Evolutionary conservation across 2,888 invertebrate species (phyloP).

Genomic region (Thera britannica): DNA sequence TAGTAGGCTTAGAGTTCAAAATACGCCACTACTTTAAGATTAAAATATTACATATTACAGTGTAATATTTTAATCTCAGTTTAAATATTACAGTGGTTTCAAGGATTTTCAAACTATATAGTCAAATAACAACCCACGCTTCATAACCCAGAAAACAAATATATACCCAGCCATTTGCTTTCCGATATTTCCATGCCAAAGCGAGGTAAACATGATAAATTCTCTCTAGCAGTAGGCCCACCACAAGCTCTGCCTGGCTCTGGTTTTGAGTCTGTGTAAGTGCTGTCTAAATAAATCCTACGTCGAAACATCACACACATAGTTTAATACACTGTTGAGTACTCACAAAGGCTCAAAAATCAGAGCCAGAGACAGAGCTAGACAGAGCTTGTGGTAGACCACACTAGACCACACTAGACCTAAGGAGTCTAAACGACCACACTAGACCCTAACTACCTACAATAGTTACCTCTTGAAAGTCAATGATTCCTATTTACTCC

Average conservation of each 20-base stretch:
- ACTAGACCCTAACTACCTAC: too few relatives aligned
- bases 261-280: too few relatives aligned
- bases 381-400: too few relatives aligned
- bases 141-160: background rate
- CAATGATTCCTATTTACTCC: constrained; percentile 31
- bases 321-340: too few relatives aligned
- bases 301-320: too few relatives aligned
- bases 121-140: constrained; percentile 2
- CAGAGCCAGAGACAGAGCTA: too few relatives aligned
- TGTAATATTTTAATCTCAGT: background rate
- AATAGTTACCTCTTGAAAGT: constrained; percentile 4
- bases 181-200: constrained; percentile 15
- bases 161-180: constrained; percentile 5
- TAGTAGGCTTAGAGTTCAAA: constrained; percentile 33
- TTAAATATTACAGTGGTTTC: background rate
- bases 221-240: background rate
- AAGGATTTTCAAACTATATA: background rate
- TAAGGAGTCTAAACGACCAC: too few relatives aligned
- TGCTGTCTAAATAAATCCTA: too few relatives aligned
- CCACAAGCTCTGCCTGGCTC: too few relatives aligned
- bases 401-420: too few relatives aligned
- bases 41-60: background rate
- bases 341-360: too few relatives aligned
- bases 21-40: constrained; percentile 22
- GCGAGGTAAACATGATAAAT: constrained; percentile 21